Evolutionary conservation across 2,888 invertebrate genomes (phyloP), one percentile per base, ranked within the genome.

Genomic region (Gymnosoma rotundatum): DNA sequence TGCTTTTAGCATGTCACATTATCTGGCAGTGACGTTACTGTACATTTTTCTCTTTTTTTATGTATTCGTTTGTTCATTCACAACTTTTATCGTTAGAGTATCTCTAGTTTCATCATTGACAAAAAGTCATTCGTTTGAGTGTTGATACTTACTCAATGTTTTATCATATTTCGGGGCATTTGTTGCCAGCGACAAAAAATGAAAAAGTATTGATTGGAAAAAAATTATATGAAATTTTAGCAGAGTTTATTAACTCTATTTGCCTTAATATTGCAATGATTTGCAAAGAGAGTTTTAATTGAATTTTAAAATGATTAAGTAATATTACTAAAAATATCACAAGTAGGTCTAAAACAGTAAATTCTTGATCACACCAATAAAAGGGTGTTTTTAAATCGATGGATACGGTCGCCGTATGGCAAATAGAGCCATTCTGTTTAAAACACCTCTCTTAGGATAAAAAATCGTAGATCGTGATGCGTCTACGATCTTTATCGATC

Each of bases 1-100:
- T 76, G 79, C 79, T 80, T 76, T 67, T 45, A 83, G 36, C 54
- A 54, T 83, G 14, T 61, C 76, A 72, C 10, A 12, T 76, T 80
- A 72, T 66, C 61, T 42, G 2, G 36, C 38, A 67, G 76, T 63
- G 58, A 56, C 61, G 79, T 76, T 61, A 76, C 83, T 83, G 79
- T 76, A 83, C 79, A 64, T 64, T 45, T 42, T 48, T 48, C n/a
- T 0, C 20, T 18, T 56, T 25, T 4, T 48, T 32, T 36, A 8
- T 36, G 12, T 8, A 3, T 60, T 58, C 18, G 0, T 21, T 64
- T 20, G 25, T 64, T 75, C 36, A 56, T 58, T 75, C n/a, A 21
- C 56, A 8, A 10, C 38, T 45, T 36, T 52, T 45, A 36, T 48
- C 16, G 21, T 38, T 21, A 21, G 9, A 36, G 3, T 38, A 52